Evolutionary conservation across 1,140 invertebrate genomes (phyloP).

Genomic region (Drosophila equinoxialis): DNA sequence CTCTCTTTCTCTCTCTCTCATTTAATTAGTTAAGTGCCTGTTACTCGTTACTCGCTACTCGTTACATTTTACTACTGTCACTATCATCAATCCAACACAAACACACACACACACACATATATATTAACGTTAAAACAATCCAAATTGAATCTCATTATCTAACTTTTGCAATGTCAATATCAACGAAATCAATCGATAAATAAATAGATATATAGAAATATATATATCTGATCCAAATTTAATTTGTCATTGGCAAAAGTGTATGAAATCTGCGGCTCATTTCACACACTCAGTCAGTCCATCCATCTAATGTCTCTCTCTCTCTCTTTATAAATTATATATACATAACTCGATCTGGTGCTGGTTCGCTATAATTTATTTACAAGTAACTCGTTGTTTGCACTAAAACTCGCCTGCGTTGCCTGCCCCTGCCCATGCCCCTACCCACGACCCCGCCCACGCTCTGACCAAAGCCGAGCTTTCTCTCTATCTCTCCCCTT

Average conservation of each 20-base stretch:
- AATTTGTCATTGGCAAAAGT: background rate
- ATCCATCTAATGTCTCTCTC: slow-evolving; percentile 27
- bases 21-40: slow-evolving; percentile 34
- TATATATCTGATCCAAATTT: slow-evolving; percentile 1
- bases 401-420: slow-evolving; percentile 56
- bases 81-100: background rate
- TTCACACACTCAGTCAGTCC: background rate
- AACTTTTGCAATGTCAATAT: background rate
- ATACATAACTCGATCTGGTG: slow-evolving; percentile 12
- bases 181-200: background rate
- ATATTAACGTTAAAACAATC: background rate
- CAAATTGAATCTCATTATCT: slow-evolving; percentile 60
- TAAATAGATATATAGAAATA: background rate
- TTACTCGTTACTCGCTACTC: slow-evolving; percentile 37
- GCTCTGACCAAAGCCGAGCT: background rate
- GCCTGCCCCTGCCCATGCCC: slow-evolving; percentile 19
- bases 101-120: background rate
- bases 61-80: slow-evolving; percentile 52
- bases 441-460: no score
- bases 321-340: slow-evolving; percentile 22
- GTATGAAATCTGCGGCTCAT: background rate
- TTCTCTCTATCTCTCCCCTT: background rate
- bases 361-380: slow-evolving; percentile 3
- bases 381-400: slow-evolving; percentile 34
- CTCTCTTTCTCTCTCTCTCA: slow-evolving; percentile 30